Conservation (phyloP, 2,113 vertebrate species). For the Aleadryas rufinucha region DNA sequence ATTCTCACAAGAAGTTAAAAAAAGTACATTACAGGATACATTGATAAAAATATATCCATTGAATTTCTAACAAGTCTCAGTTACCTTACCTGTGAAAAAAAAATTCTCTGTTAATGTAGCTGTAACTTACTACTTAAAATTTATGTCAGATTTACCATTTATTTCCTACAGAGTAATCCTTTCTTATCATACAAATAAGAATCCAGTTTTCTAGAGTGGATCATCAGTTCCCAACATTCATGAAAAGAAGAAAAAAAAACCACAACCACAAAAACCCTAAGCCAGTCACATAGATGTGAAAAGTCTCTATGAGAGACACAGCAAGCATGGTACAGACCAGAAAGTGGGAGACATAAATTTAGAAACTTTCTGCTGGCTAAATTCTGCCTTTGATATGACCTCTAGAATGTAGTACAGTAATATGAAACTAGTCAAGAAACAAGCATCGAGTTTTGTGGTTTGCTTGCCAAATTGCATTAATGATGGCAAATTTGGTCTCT, state of each 20-base stretch:
- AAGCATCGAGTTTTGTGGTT: neutral
- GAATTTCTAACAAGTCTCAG: neutral
- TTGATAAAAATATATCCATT: neutral
- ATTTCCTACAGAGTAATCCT: neutral
- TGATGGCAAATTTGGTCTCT: neutral
- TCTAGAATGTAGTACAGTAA: neutral
- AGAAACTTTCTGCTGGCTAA: neutral
- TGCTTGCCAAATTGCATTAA: neutral
- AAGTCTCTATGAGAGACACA: neutral
- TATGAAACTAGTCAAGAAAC: neutral
- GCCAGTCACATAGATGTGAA: rapidly evolving
- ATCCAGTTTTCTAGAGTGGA: neutral
- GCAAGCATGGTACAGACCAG: neutral
- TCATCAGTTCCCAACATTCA: neutral
- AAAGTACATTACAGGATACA: neutral
- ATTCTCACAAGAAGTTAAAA: neutral
- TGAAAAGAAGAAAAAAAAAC: rapidly evolving
- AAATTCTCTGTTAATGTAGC: neutral
- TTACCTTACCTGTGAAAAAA: neutral
- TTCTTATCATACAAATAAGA: neutral
- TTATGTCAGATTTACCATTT: neutral
- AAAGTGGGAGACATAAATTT: neutral
- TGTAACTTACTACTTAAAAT: neutral
- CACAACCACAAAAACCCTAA: neutral
- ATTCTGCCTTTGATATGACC: neutral